These are phyloP conservation scores for Loxodonta africana DNA, from an alignment of 2,113 vertebrate genomes.

Conservation along the genomic window DNA sequence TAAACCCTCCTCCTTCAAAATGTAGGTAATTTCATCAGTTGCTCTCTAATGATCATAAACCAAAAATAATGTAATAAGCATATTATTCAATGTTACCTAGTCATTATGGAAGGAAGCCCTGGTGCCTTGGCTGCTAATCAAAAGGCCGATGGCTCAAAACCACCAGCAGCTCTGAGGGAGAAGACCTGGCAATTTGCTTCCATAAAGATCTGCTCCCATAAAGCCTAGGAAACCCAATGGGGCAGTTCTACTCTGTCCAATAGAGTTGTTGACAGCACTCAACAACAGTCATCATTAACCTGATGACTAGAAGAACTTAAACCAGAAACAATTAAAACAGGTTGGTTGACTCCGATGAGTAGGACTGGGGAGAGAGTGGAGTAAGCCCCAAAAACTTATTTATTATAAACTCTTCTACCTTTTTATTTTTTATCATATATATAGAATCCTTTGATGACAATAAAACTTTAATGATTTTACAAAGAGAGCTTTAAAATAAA, in stretches of 20 bases:
- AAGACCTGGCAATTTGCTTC: neutral
- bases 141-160: neutral
- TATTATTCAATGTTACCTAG: neutral
- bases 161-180: neutral
- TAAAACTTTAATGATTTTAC: constrained; percentile 60
- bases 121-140: neutral
- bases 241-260: neutral
- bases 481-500: constrained; percentile 71
- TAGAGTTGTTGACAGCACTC: neutral
- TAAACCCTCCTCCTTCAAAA: neutral
- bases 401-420: constrained; percentile 3
- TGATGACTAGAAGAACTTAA: constrained; percentile 1
- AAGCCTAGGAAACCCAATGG: neutral
- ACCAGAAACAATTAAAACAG: constrained; percentile 22
- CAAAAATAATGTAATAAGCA: neutral
- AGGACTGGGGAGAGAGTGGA: neutral
- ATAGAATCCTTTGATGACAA: constrained; percentile 55
- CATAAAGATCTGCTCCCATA: neutral
- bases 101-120: neutral
- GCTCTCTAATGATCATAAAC: neutral
- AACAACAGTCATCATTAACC: neutral
- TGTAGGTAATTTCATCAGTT: neutral
- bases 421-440: constrained; percentile 16
- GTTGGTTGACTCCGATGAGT: neutral
- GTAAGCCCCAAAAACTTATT: neutral